Evolutionary conservation across 2,113 vertebrate species (phyloP).

Genomic region (Rhizomys pruinosus): DNA sequence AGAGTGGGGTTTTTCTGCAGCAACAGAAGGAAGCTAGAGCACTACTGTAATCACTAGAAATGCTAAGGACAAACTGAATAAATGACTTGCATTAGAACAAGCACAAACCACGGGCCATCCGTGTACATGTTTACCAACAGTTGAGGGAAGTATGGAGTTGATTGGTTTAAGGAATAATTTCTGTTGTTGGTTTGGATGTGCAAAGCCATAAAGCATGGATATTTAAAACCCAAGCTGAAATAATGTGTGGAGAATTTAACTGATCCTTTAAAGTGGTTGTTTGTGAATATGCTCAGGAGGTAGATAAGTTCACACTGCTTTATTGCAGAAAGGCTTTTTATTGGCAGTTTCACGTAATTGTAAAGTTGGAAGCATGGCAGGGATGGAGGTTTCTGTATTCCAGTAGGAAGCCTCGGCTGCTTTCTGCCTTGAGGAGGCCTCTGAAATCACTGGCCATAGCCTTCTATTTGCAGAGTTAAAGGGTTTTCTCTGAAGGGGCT

Average conservation of each 20-base stretch:
- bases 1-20: background rate
- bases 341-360: constrained; percentile 73
- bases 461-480: background rate
- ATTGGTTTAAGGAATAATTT: constrained; percentile 81
- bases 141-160: constrained; percentile 56
- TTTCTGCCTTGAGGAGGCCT: background rate
- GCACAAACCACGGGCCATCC: constrained; percentile 45
- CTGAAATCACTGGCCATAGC: background rate
- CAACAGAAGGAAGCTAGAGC: no score
- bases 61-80: constrained; percentile 53
- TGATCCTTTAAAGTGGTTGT: constrained; percentile 76
- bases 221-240: constrained; percentile 78
- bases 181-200: constrained; percentile 69
- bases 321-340: constrained; percentile 68
- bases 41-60: background rate
- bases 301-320: constrained; percentile 80
- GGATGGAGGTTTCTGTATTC: constrained; percentile 49
- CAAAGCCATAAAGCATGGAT: constrained; percentile 78
- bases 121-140: background rate
- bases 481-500: background rate
- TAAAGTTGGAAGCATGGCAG: constrained; percentile 66
- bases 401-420: background rate
- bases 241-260: constrained; percentile 75
- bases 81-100: constrained; percentile 54
- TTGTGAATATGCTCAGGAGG: constrained; percentile 79